Evolutionary conservation across 1,140 invertebrate species (phyloP).

Genomic region (Agrypnia vestita): DNA sequence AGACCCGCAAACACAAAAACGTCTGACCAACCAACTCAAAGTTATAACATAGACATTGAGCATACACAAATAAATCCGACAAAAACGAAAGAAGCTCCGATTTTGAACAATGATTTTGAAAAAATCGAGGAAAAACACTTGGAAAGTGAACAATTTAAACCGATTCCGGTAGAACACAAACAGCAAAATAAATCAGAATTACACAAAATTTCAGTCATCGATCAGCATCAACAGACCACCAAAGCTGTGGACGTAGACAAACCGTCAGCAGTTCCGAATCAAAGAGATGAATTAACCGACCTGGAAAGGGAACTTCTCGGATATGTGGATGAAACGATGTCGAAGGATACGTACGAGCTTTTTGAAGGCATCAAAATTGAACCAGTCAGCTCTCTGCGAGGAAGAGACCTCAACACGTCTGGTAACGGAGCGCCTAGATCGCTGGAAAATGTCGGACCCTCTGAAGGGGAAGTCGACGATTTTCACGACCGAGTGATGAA

Average conservation of each 20-base stretch:
- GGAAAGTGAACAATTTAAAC: constrained; percentile 10
- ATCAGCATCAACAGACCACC: constrained; percentile 45
- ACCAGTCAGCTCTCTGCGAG: constrained; percentile 50
- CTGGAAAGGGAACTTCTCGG: constrained; percentile 65
- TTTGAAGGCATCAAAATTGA: constrained; percentile 68
- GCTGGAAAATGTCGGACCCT: constrained; percentile 1
- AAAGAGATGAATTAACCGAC: constrained; percentile 46
- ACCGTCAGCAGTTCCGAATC: background rate
- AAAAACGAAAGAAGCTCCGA: background rate
- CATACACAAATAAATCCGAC: background rate
- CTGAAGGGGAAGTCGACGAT: constrained; percentile 32
- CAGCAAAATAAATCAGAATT: constrained; percentile 16
- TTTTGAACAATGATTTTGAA: background rate
- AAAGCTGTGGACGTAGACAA: constrained; percentile 31
- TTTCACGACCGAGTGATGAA: constrained; percentile 68
- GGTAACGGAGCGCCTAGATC: constrained; percentile 49
- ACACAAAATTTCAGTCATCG: constrained; percentile 10
- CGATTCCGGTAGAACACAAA: background rate
- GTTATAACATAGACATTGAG: constrained; percentile 31
- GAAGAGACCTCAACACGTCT: constrained; percentile 25
- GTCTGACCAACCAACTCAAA: background rate
- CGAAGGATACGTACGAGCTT: constrained; percentile 64
- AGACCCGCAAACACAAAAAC: constrained; percentile 19
- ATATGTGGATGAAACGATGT: constrained; percentile 66
- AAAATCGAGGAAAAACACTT: background rate